phyloP scores from a whole-genome alignment of 2,888 invertebrate species.

The Piscicola geometra region DNA sequence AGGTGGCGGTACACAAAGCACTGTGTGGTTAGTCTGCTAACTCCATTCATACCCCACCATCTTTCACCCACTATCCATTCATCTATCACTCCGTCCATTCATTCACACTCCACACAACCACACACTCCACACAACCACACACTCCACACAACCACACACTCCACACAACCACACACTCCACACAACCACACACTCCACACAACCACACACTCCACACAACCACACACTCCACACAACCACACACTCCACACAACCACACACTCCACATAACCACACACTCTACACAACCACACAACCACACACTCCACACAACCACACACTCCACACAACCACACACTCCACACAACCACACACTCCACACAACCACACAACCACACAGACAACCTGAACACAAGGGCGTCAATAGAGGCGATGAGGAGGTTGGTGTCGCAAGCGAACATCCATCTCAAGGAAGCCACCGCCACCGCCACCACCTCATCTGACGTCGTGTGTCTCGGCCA shows the following conservation, averaged over 20 bases:
- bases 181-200: background rate
- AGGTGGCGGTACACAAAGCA: constrained; percentile 32
- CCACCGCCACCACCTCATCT: constrained; percentile 56
- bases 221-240: background rate
- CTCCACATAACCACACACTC: background rate
- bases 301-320: background rate
- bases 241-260: too few species aligned
- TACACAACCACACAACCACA: background rate
- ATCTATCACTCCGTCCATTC: background rate
- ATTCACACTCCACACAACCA: background rate
- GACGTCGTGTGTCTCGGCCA: constrained; percentile 70
- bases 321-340: background rate
- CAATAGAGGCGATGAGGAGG: constrained; percentile 76
- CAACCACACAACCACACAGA: constrained; percentile 55
- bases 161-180: background rate
- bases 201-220: too few species aligned
- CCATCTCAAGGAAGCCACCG: constrained; percentile 64
- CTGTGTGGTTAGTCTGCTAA: constrained; percentile 36
- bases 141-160: background rate
- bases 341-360: background rate
- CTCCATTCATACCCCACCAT: background rate
- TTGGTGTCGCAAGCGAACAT: constrained; percentile 79
- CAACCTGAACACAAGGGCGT: constrained; percentile 87
- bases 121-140: background rate
- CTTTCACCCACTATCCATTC: background rate